A percentile compares a stretch with the other conserved stretches of the same genome.
phyloP scores from a whole-genome alignment of 2,113 vertebrate species.

The Ploceus nigricollis region DNA sequence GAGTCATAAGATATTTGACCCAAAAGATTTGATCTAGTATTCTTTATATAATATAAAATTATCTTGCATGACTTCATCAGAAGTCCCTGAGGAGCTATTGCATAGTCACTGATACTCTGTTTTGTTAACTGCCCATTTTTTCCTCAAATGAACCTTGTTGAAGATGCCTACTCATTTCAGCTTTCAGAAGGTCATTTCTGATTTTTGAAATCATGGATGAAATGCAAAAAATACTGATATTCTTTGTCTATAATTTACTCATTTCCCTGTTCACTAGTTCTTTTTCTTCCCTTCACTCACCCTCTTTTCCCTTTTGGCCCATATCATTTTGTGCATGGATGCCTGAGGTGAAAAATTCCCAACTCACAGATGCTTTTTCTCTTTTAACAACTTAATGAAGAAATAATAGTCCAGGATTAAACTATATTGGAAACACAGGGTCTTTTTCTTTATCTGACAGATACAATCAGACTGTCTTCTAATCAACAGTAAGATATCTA shows the following conservation, averaged over 20 bases:
- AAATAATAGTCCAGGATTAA: constrained; percentile 27
- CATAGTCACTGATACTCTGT: constrained; percentile 9
- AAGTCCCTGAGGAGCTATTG: constrained; percentile 31
- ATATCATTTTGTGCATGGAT: constrained; percentile 12
- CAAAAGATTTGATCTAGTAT: constrained; percentile 53
- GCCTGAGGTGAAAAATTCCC: background rate
- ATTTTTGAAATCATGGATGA: background rate
- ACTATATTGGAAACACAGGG: background rate
- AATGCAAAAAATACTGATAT: background rate
- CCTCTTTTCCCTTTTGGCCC: constrained; percentile 5
- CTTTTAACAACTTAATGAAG: constrained; percentile 45
- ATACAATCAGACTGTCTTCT: background rate
- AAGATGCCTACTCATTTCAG: constrained; percentile 33
- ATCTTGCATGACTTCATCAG: constrained; percentile 51
- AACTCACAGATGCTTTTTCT: background rate
- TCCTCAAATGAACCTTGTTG: constrained; percentile 53
- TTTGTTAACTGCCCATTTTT: constrained; percentile 49
- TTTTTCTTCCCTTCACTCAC: background rate
- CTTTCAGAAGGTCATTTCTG: constrained; percentile 5
- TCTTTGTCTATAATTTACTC: background rate
- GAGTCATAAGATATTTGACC: constrained; percentile 33
- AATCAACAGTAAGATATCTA: background rate
- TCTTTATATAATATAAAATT: constrained; percentile 57
- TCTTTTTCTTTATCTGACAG: constrained; percentile 10
- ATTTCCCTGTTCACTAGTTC: background rate